Evolutionary conservation across 2,888 invertebrate genomes (phyloP).

Genomic region (Psylliodes chrysocephalus): DNA sequence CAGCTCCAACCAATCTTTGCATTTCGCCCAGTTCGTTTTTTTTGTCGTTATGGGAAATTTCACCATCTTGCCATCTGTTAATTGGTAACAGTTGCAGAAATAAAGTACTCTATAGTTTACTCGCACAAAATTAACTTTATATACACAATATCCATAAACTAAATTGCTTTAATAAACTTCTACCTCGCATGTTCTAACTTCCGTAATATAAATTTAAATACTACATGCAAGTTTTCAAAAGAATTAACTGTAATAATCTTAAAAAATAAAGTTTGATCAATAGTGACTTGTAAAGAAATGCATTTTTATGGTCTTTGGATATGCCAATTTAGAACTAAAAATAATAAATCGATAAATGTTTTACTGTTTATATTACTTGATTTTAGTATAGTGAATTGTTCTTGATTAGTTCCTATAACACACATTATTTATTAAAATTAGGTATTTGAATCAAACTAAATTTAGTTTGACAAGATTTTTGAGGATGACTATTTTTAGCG

Average conservation of each 20-base stretch:
- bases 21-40: conserved; percentile 24
- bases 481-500: too few species aligned
- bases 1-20: background rate
- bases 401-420: too few species aligned
- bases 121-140: conserved; percentile 1
- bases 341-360: too few species aligned
- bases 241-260: background rate
- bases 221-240: conserved; percentile 8
- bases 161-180: conserved; percentile 1
- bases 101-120: conserved; percentile 9
- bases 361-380: too few species aligned
- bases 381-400: too few species aligned
- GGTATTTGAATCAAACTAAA: too few species aligned
- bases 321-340: background rate
- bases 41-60: conserved; percentile 14
- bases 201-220: conserved; percentile 10
- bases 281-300: background rate
- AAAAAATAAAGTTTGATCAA: conserved; percentile 4
- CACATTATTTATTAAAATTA: too few species aligned
- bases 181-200: conserved; percentile 1
- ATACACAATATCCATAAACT: conserved; percentile 5
- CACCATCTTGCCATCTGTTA: conserved; percentile 2
- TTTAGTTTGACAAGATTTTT: too few species aligned
- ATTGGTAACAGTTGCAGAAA: conserved; percentile 24
- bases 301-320: background rate